Percentiles rank a stretch among this genome's conserved stretches.
phyloP scores from a whole-genome alignment of 2,113 vertebrate genomes.

The Lophius piscatorius region DNA sequence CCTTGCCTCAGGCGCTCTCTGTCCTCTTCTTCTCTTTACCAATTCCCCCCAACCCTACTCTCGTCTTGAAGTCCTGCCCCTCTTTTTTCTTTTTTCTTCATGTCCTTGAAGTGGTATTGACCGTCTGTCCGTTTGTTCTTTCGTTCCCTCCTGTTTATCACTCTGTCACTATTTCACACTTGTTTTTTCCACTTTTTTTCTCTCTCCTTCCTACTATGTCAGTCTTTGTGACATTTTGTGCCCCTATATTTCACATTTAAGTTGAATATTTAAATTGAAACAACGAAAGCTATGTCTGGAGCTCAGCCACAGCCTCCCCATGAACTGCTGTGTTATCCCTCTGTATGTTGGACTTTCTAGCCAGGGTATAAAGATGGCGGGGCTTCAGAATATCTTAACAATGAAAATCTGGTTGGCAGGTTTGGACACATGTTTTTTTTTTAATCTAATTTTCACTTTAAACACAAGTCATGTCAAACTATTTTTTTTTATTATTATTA shows the following conservation, averaged over 20 bases:
- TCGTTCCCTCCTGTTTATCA: constrained; percentile 16
- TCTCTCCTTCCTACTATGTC: constrained; percentile 3
- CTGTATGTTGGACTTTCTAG: background rate
- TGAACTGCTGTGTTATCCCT: background rate
- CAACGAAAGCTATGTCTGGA: background rate
- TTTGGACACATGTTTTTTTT: background rate
- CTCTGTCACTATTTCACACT: constrained; percentile 4
- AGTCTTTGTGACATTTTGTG: constrained; percentile 8
- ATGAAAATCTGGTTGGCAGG: constrained; percentile 16
- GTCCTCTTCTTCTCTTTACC: constrained; percentile 60
- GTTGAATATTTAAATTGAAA: constrained; percentile 28
- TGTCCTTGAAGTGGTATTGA: constrained; percentile 67
- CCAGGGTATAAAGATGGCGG: constrained; percentile 3
- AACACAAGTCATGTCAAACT: background rate
- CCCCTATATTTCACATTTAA: constrained; percentile 15
- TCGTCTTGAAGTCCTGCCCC: constrained; percentile 16
- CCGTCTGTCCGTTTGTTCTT: constrained; percentile 26
- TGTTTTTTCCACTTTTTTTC: constrained; percentile 1
- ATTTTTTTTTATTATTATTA: constrained; percentile 13
- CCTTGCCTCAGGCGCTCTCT: constrained; percentile 62
- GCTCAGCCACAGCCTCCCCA: background rate
- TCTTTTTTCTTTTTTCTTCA: constrained; percentile 34
- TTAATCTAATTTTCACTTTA: background rate
- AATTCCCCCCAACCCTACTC: constrained; percentile 38
- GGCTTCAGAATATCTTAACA: constrained; percentile 13